Base-by-base conservation (phyloP, 2,888 invertebrate species). In the Ophion costatus region DNA sequence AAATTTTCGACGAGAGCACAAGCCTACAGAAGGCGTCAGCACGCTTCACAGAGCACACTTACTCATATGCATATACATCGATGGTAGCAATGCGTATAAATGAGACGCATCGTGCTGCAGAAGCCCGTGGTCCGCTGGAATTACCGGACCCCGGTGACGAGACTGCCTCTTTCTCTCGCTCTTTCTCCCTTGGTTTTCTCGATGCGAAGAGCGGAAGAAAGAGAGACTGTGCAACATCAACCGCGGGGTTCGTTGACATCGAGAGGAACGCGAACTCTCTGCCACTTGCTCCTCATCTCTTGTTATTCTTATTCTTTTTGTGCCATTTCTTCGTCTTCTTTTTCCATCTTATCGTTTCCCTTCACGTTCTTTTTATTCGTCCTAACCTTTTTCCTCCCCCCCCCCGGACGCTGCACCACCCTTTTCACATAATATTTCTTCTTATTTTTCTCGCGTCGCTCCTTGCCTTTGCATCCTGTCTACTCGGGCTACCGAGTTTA, bases 201-300 rank as follows among this genome's bases (percentile, higher is more conserved):
- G 67, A 74, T 67, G 57, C 56, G 24, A 77, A 73, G 80, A 84
- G 74, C 80, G 84, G 73, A 84, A 84, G 77, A 76, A 64, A 77
- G 73, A 67, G 64, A 77, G 70, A 74, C 73, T 73, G 66, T 67
- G 83, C 79, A 84, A 83, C 81, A 81, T 83, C 75, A 79, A 83
- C 45, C 45, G 69, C 86, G 86, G 86, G 91, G 92, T 91, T 92
- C 92, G 90, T 91, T 90, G 92, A 92, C 92, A 92, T 89, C 88
- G 83, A 82, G 84, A 88, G 91, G 90, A 91, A 91, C 91, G 92
- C 91, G 82, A 90, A 90, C 89, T 89, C 88, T 88, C 88, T 87
- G 80, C 85, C 85, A 83, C 84, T 85, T 84, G 83, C 83, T 73
- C 56, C 75, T 80, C 77, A 74, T 80, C 74, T 83, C 78, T 74